Conservation (phyloP, 2,797 vertebrate genomes). For the Gymnothorax javanicus region DNA sequence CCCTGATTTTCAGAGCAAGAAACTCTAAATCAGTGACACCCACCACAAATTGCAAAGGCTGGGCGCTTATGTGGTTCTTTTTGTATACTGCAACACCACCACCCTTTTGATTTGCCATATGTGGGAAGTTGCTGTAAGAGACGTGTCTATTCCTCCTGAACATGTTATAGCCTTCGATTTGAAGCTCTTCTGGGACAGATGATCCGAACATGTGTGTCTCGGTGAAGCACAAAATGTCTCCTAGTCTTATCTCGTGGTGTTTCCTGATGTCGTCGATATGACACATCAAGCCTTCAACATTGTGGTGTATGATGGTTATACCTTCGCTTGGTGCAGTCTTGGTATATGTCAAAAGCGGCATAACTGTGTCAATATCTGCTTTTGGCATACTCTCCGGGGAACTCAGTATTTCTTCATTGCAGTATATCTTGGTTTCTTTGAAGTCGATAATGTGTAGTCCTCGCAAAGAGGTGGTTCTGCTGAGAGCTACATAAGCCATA, state of each 20-base stretch:
- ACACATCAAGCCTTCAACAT: slow-evolving; percentile 26
- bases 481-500: too few relatives aligned
- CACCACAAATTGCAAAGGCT: slow-evolving; percentile 27
- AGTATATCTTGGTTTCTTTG: too few relatives aligned
- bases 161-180: slow-evolving; percentile 39
- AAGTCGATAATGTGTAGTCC: too few relatives aligned
- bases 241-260: slow-evolving; percentile 30
- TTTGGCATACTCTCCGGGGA: too few relatives aligned
- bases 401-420: too few relatives aligned
- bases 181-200: slow-evolving; percentile 33
- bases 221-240: slow-evolving; percentile 37
- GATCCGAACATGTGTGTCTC: slow-evolving; percentile 41
- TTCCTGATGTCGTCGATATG: slow-evolving; percentile 37
- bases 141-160: neutral
- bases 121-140: slow-evolving; percentile 15
- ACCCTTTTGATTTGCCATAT: slow-evolving; percentile 13
- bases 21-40: slow-evolving; percentile 45
- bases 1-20: slow-evolving; percentile 19
- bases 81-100: slow-evolving; percentile 43
- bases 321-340: too few relatives aligned
- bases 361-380: too few relatives aligned
- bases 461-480: too few relatives aligned
- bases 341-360: too few relatives aligned
- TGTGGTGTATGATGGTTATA: too few relatives aligned
- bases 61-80: slow-evolving; percentile 18